Conservation (phyloP, 2,888 invertebrate species). For the Dromius quadrimaculatus region DNA sequence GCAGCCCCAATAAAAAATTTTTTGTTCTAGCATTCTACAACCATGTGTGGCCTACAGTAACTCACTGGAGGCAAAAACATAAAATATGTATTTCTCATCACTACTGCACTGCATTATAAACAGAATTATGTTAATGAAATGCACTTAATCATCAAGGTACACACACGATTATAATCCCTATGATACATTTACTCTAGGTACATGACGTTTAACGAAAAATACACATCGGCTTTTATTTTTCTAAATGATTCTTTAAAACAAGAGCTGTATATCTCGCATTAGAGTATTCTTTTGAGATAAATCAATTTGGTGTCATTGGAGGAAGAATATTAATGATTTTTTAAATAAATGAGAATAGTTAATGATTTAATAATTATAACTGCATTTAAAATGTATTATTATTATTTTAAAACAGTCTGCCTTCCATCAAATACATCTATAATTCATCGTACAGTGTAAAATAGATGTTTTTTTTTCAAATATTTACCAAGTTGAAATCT, state of each 20-base stretch:
- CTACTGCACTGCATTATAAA: constrained; percentile 42
- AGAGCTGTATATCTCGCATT: constrained; percentile 42
- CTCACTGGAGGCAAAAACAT: constrained; percentile 30
- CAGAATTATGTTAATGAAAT: constrained; percentile 51
- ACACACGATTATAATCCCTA: constrained; percentile 26
- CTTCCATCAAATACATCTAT: too few species aligned
- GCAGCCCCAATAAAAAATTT: constrained; percentile 18
- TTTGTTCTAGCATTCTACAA: constrained; percentile 8
- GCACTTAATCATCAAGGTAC: constrained; percentile 42
- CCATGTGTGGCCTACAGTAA: constrained; percentile 33
- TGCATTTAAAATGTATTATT: too few species aligned
- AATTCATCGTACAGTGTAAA: too few species aligned
- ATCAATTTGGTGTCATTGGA: constrained; percentile 33
- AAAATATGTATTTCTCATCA: constrained; percentile 47
- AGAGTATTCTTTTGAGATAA: constrained; percentile 42
- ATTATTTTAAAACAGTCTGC: too few species aligned
- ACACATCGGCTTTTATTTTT: constrained; percentile 24
- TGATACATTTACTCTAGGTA: not conserved
- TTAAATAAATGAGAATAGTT: too few species aligned
- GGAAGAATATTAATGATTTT: constrained; percentile 31
- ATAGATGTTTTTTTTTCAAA: too few species aligned
- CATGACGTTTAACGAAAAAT: constrained; percentile 10
- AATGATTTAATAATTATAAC: too few species aligned
- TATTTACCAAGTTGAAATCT: too few species aligned
- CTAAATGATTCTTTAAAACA: constrained; percentile 37